Evolutionary conservation across 2,888 invertebrate species (phyloP), one percentile per base, ranked within the genome.

Genomic region (Lasioglossum morio): DNA sequence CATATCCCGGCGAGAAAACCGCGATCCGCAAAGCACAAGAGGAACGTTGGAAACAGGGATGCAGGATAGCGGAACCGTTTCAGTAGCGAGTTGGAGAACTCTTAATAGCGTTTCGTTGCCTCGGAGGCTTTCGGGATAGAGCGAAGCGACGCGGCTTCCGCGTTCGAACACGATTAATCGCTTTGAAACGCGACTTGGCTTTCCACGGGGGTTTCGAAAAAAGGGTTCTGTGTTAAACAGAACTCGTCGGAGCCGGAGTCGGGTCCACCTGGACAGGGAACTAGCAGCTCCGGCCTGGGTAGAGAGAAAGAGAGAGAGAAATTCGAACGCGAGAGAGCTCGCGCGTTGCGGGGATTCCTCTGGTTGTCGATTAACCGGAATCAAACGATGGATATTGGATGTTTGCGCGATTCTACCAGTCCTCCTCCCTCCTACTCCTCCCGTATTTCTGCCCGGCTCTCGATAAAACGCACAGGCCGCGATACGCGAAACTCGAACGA

Each of bases 91-190:
- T 34, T 72, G 16, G 27, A 30, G 46, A 77, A 79, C 79, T 77
- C 85, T 77, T 79, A 76, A 77, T 40, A 60, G 37, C 23, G 77
- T 77, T 84, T 53, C 73, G 72, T 19, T 76, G 72, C 75, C 60
- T 46, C 73, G 40, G 30, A 63, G 37, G 40, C 30, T 30, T 72
- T 14, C 23, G 53, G 53, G 23, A 53, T 53, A 53, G 53, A 53
- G 53, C 23, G 30, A 30, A 10, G 10, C 60, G 70, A 34, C 30
- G 34, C 66, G 66, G 66, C 34, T 34, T 66, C 66, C 34, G 19
- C 19, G 4, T 16, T 30, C 19, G 19, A 66, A 34, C 37, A 30
- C n/a, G 80, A 60, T 34, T 70, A 72, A 80, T 80, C 75, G 66
- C 80, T 80, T 72, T 27, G 57, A 69, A 40, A 69, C 72, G 43